These are phyloP conservation scores for Stenurella melanura DNA, from an alignment of 2,888 invertebrate species.

Conservation along the genomic window DNA sequence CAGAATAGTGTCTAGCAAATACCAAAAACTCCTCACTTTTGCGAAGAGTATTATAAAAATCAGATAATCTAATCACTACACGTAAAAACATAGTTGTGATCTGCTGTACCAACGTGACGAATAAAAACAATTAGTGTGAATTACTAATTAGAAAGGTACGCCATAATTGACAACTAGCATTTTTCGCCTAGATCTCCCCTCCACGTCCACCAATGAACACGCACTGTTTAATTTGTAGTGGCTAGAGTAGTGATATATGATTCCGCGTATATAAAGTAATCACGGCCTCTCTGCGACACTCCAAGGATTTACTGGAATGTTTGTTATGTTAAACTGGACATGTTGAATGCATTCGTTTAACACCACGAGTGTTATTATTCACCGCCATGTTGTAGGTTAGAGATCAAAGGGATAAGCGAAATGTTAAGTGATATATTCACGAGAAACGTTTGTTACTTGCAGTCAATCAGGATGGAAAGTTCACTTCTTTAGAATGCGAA, in stretches of 20 bases:
- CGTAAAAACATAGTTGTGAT: background rate
- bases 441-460: constrained; percentile 11
- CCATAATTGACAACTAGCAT: background rate
- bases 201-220: constrained; percentile 14
- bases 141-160: background rate
- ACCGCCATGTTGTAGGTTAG: constrained; percentile 58
- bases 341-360: constrained; percentile 58
- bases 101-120: background rate
- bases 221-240: constrained; percentile 60
- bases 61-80: too few relatives aligned
- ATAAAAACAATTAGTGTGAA: background rate
- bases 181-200: constrained; percentile 13
- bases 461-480: constrained; percentile 26
- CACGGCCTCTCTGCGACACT: constrained; percentile 62
- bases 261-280: constrained; percentile 64
- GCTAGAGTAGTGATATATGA: constrained; percentile 62
- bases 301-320: constrained; percentile 65
- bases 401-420: constrained; percentile 57
- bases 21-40: too few relatives aligned
- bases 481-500: background rate
- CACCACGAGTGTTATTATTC: constrained; percentile 56
- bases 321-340: constrained; percentile 60
- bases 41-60: too few relatives aligned
- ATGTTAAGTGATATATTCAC: constrained; percentile 52
- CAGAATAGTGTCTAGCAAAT: too few relatives aligned